Conservation (phyloP, 1,140 invertebrate species). For the Tenebrio molitor region DNA sequence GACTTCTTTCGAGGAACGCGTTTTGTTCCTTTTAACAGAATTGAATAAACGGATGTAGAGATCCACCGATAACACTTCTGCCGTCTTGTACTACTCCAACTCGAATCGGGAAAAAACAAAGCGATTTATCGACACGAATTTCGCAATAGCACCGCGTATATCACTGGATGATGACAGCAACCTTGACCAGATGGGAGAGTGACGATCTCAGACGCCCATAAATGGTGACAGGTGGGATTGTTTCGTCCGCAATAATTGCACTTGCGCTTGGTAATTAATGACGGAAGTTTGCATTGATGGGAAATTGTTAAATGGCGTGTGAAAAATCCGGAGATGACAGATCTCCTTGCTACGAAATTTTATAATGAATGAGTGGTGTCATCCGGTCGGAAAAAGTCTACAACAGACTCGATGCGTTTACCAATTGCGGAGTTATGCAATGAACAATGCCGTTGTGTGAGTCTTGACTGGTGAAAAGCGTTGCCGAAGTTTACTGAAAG, state of each 20-base stretch:
- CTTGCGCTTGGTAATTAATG: neutral
- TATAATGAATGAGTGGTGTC: neutral
- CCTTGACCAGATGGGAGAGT: neutral
- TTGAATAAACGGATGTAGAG: conserved; percentile 26
- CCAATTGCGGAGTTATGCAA: too few relatives aligned
- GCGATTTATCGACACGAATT: neutral
- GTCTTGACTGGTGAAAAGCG: too few relatives aligned
- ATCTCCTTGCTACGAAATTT: neutral
- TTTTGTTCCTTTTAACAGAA: conserved; percentile 31
- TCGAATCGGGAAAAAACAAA: neutral
- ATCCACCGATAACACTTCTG: conserved; percentile 2
- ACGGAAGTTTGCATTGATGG: neutral
- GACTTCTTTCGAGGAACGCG: conserved; percentile 22
- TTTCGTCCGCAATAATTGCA: too few relatives aligned
- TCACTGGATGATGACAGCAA: neutral
- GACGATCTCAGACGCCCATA: neutral
- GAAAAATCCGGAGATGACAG: conserved; percentile 4
- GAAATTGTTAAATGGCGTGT: neutral
- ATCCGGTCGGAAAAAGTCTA: neutral
- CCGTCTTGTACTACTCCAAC: neutral
- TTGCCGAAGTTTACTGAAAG: too few relatives aligned
- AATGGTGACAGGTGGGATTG: neutral
- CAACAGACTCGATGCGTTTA: too few relatives aligned
- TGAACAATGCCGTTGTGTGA: too few relatives aligned
- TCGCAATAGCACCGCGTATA: neutral